Evolutionary conservation across 92 coral and sea anemone genomes (phyloP), one percentile per base, ranked within the genome.

Genomic region (Zoanthus sansibaricus): DNA sequence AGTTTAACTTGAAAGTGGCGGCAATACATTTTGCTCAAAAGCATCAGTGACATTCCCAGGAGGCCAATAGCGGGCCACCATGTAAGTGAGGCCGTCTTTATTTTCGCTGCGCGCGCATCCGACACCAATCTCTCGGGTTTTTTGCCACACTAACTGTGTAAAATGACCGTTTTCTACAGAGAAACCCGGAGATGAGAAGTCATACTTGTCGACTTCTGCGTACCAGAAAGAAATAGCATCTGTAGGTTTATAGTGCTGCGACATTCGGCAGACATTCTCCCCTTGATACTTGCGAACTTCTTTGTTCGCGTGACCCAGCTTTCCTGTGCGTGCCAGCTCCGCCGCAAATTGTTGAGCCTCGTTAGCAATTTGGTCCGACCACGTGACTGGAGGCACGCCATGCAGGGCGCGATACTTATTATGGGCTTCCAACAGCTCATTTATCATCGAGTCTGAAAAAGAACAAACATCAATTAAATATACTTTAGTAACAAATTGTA

Each of bases 11-110:
- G 85, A 64, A 44, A 80, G 85, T 80, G 89, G 88, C n/a, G 92
- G 92, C 20, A 88, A 71, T 16, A 97, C 97, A 61, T 97, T 97
- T 78, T 86, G 91, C 42, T 92, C 89, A 79, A 97, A 97, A 78
- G 87, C 84, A 61, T 87, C 90, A 67, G 92, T 73, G 76, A 95
- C 92, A 88, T 97, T 97, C 32, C 99, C 99, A 7, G 99, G 93
- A 1, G 99, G 99, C 82, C 93, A 86, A 82, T 97, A 97, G 72
- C 99, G 94, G 7, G 95, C 97, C 21, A 97, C 99, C 84, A 93
- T 67, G 77, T 93, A 97, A 33, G 91, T 90, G 16, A 91, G 89
- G 61, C 85, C 85, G 32, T 88, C 92, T 13, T 94, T 97, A 75
- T 92, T 93, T 44, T 83, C 87, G 87, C 97, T 93, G 78, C 91